phyloP scores from a whole-genome alignment of 2,888 invertebrate species.

The Tromatobia lineatoria region DNA sequence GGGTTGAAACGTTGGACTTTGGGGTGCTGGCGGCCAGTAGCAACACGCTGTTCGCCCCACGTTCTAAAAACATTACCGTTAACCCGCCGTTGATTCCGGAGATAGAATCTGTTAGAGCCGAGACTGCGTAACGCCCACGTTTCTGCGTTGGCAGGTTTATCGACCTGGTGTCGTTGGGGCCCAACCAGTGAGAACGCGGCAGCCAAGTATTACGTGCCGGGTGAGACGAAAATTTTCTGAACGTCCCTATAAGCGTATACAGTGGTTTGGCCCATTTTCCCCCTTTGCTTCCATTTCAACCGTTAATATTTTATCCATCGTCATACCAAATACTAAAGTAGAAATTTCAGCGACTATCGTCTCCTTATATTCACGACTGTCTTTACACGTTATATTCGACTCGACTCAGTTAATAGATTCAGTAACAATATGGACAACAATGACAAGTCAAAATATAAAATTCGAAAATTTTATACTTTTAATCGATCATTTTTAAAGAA shows the following conservation, averaged over 20 bases:
- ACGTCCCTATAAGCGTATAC: conserved; percentile 16
- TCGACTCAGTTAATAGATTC: background rate
- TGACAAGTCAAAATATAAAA: background rate
- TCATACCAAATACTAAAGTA: background rate
- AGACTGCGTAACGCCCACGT: conserved; percentile 63
- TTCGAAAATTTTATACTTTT: no score
- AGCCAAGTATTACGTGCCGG: conserved; percentile 43
- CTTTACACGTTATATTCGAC: background rate
- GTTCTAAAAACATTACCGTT: conserved; percentile 72
- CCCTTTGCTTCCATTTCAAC: background rate
- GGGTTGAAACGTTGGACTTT: conserved; percentile 22
- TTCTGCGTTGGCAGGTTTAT: conserved; percentile 67
- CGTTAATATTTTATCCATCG: conserved; percentile 16
- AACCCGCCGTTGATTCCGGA: conserved; percentile 72
- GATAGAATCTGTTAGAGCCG: conserved; percentile 70
- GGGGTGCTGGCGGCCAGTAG: conserved; percentile 46
- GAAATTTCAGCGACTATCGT: background rate
- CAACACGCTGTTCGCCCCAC: conserved; percentile 57
- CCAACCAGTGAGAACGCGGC: conserved; percentile 45
- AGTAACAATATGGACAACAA: background rate
- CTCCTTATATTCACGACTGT: background rate
- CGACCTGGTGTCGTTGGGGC: conserved; percentile 57
- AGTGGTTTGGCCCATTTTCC: background rate
- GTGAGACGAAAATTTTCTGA: conserved; percentile 32
- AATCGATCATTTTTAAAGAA: no score